Conservation (phyloP, 2,113 vertebrate species). For the Sciurus niger region DNA sequence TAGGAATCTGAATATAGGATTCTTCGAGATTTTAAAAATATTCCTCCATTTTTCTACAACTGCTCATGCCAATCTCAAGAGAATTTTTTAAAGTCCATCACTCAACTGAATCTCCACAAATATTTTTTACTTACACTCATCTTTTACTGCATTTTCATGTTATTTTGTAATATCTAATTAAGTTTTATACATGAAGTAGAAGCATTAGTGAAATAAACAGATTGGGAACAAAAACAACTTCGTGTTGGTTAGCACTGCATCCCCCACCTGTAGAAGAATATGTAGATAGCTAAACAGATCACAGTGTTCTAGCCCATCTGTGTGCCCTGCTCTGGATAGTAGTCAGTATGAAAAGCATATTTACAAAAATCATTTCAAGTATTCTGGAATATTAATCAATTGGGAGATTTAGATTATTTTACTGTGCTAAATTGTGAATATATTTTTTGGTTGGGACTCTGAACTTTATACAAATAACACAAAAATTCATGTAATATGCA, state of each 20-base stretch:
- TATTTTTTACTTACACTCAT: not conserved
- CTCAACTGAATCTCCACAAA: not conserved
- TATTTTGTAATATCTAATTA: not conserved
- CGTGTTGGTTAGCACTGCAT: not conserved
- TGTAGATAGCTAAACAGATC: rapidly evolving
- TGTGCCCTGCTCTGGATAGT: not conserved
- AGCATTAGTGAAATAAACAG: not conserved
- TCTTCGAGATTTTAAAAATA: not conserved
- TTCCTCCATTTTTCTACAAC: not conserved
- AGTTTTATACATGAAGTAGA: not conserved
- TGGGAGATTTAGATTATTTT: not conserved
- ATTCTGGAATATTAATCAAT: not conserved
- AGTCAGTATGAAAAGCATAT: not conserved
- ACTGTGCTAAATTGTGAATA: not conserved
- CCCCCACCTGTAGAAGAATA: rapidly evolving
- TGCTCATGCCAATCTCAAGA: not conserved
- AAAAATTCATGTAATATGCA: not conserved
- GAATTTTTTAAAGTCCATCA: not conserved
- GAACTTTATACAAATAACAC: not conserved
- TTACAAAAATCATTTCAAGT: not conserved
- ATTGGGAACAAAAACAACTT: not conserved
- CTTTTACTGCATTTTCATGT: not conserved
- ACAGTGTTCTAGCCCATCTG: not conserved
- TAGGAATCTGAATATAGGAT: not conserved
- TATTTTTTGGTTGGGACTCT: not conserved